Evolutionary conservation across 2,113 vertebrate species (phyloP).

Genomic region (Epinephelus cyanopodus): DNA sequence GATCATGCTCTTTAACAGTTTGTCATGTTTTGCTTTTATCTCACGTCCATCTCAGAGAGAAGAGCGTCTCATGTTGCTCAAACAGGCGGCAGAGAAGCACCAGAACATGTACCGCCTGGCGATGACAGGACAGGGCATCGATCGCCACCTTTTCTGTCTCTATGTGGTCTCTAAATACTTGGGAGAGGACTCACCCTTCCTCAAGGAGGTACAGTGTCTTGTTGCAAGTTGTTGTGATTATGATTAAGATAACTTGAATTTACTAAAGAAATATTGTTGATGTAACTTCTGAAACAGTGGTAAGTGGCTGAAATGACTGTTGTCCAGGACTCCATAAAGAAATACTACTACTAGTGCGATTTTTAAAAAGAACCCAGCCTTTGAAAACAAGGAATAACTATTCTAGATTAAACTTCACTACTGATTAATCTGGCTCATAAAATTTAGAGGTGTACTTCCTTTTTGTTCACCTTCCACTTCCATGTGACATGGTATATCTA

Average conservation of each 20-base stretch:
- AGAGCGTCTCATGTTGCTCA: conserved; percentile 85
- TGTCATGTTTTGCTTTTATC: not conserved
- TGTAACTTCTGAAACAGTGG: not conserved
- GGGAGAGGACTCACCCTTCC: conserved; percentile 93
- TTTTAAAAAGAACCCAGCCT: not conserved
- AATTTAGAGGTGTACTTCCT: not conserved
- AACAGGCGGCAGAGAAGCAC: conserved; percentile 88
- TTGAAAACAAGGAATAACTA: not conserved
- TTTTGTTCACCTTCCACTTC: not conserved
- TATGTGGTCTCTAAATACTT: conserved; percentile 98
- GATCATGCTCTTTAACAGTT: not conserved
- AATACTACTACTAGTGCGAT: not conserved
- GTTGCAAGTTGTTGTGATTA: not conserved
- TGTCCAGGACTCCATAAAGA: not conserved
- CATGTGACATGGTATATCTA: not conserved
- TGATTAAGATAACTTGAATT: not conserved
- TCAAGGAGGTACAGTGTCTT: conserved; percentile 89
- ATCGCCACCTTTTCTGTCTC: conserved; percentile 98
- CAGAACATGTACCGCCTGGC: conserved; percentile 92
- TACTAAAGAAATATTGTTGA: not conserved
- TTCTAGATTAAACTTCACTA: not conserved
- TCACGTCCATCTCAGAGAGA: conserved; percentile 81
- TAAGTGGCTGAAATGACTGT: not conserved
- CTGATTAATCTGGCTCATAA: not conserved
- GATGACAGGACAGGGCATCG: conserved; percentile 94